Evolutionary conservation across 64 coral and sea anemone genomes (phyloP), one percentile per base, ranked within the genome.

Genomic region (Dendronephthya gigantea): DNA sequence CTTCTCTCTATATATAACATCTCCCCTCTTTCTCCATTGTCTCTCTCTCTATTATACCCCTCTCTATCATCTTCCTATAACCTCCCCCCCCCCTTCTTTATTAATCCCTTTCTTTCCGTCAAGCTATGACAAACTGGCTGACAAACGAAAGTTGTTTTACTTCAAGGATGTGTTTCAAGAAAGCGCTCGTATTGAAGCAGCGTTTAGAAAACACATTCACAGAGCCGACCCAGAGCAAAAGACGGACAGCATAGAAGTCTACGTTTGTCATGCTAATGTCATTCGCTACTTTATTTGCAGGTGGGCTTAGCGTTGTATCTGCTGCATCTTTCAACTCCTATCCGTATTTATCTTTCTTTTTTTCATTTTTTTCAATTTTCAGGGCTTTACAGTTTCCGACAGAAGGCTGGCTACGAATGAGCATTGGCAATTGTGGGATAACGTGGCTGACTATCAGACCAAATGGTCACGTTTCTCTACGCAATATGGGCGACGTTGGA

Each of bases 231-330:
- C 52, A 43, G 89, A 91, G 38, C 95, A 98, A 81, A 82, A 56
- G 40, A 92, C 90, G 17, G 90, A 98, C 68, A 98, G 91, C 56
- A 56, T 98, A 16, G 95, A 98, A 56, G 84, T 98, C 23, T 98
- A 90, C 56, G 90, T 98, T 50, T 98, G 95, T 31, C 95, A 98
- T 92, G 92, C 90, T 13, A 98, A 98, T 90, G 95, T 98, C 12
- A 98, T 98, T 41, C 66, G 95, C 82, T 98, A 98, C 58, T 93
- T 98, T 83, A 85, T 98, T 14, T 98, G 95, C 92, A 93, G 95
- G 95, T 98, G 86, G 69, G 82, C 65, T 84, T n/a, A 5, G 14
- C 17, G 10, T 19, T 31, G n/a, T n/a, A n/a, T n/a, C n/a, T n/a
- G n/a, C n/a, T n/a, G 13, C 23, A 52, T 52, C 8, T 52, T 52